phyloP scores from a whole-genome alignment of 2,797 vertebrate genomes.

The Selene dorsalis region DNA sequence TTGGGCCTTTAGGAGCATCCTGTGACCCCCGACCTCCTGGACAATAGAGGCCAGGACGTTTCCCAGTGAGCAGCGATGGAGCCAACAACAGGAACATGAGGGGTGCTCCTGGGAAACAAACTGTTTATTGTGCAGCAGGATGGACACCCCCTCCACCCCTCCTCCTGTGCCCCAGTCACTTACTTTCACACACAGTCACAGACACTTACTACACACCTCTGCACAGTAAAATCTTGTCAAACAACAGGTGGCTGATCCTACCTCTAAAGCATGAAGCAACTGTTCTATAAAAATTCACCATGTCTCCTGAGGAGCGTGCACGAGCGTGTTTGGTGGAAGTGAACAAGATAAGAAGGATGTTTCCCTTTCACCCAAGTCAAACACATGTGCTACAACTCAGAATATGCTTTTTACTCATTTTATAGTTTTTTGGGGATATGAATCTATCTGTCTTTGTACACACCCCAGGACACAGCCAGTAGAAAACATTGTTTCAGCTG shows the following conservation, averaged over 20 bases:
- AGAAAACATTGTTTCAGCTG: constrained; percentile 19
- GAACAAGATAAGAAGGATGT: constrained; percentile 32
- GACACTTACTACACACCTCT: constrained; percentile 61
- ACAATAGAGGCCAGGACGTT: constrained; percentile 88
- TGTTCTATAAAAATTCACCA: constrained; percentile 35
- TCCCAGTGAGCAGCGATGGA: constrained; percentile 87
- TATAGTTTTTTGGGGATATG: background rate
- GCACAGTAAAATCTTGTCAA: constrained; percentile 47
- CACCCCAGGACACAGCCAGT: background rate
- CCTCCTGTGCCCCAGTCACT: constrained; percentile 73
- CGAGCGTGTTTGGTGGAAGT: constrained; percentile 9
- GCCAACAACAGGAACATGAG: constrained; percentile 89
- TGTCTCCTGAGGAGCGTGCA: constrained; percentile 15
- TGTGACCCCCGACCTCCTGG: constrained; percentile 84
- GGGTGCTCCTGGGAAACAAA: constrained; percentile 89
- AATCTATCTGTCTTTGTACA: constrained; percentile 18
- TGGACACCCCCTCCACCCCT: constrained; percentile 73
- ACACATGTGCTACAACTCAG: constrained; percentile 38
- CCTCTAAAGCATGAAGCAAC: constrained; percentile 7
- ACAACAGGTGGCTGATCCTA: constrained; percentile 66
- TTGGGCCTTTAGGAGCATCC: constrained; percentile 87
- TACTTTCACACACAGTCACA: constrained; percentile 70
- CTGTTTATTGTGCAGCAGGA: constrained; percentile 89
- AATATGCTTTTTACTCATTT: constrained; percentile 28
- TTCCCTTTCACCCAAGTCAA: constrained; percentile 31